These are phyloP conservation scores for Lutraria lutraria DNA, from an alignment of 2,888 invertebrate genomes.

Conservation along the genomic window DNA sequence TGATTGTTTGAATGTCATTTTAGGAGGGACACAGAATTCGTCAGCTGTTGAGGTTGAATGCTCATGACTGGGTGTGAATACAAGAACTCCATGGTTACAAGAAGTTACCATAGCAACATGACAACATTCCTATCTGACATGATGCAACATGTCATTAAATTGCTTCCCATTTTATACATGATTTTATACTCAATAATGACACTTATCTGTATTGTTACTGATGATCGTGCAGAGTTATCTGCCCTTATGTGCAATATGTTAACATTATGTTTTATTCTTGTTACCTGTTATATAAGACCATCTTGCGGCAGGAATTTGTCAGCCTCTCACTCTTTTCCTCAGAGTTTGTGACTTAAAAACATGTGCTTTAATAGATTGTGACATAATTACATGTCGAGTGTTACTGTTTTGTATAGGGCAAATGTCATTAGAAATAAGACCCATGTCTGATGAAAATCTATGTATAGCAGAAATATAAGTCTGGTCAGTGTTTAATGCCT, in stretches of 20 bases:
- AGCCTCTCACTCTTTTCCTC: constrained; percentile 6
- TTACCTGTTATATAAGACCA: constrained; percentile 19
- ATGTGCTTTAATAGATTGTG: neutral
- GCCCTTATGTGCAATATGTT: constrained; percentile 44
- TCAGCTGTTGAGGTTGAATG: constrained; percentile 64
- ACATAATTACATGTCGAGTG: neutral
- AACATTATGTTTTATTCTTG: constrained; percentile 17
- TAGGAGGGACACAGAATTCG: constrained; percentile 50
- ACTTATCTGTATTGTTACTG: neutral
- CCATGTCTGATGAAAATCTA: too few relatives aligned
- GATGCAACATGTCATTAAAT: constrained; percentile 25
- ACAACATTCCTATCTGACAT: constrained; percentile 50
- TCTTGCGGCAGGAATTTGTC: constrained; percentile 21
- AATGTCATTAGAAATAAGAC: too few relatives aligned
- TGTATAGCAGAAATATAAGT: neutral
- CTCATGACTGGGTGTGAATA: constrained; percentile 58
- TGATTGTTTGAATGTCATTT: constrained; percentile 13
- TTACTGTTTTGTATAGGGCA: neutral
- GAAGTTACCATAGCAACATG: constrained; percentile 41
- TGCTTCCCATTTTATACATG: constrained; percentile 23
- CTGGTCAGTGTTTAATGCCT: neutral
- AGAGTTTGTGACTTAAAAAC: constrained; percentile 17
- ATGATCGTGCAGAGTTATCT: neutral
- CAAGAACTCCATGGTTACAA: constrained; percentile 36
- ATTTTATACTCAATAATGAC: constrained; percentile 10